These are phyloP conservation scores for Hypocryptadius cinnamomeus DNA, from an alignment of 2,113 vertebrate species.

Conservation along the genomic window DNA sequence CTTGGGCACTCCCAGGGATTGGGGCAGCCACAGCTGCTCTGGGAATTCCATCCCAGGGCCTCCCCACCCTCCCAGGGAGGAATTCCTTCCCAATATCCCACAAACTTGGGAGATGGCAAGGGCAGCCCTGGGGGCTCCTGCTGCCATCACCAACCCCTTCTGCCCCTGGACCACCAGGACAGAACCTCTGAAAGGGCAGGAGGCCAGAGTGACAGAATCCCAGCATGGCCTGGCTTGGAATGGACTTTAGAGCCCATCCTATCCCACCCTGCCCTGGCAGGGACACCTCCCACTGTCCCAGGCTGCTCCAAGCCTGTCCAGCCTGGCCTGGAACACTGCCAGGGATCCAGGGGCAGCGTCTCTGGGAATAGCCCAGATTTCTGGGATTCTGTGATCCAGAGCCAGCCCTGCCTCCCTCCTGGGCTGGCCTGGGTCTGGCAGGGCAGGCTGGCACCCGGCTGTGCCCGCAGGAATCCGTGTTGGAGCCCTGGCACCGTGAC, in stretches of 20 bases:
- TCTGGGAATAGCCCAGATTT: neutral
- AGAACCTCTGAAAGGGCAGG: neutral
- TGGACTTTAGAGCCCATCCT: neutral
- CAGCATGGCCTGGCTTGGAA: neutral
- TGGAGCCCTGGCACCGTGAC: neutral
- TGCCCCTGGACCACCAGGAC: neutral
- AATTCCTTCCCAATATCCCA: neutral
- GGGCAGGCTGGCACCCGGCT: neutral
- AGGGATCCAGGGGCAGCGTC: neutral
- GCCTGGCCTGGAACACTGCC: neutral
- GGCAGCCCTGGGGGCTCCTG: neutral
- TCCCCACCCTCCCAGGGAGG: accelerated
- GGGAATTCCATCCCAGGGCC: neutral
- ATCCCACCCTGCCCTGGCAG: neutral
- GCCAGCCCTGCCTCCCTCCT: neutral
- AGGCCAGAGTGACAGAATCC: neutral
- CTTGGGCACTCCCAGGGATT: neutral
- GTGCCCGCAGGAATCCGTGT: neutral
- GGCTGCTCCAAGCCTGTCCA: no score
- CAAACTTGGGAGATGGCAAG: accelerated
- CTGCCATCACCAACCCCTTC: neutral
- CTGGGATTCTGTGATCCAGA: neutral
- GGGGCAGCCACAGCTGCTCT: neutral
- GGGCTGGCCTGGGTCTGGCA: accelerated
- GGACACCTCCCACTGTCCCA: neutral